Conservation (phyloP, 2,888 invertebrate species). For the Troides oblongomaculatus region DNA sequence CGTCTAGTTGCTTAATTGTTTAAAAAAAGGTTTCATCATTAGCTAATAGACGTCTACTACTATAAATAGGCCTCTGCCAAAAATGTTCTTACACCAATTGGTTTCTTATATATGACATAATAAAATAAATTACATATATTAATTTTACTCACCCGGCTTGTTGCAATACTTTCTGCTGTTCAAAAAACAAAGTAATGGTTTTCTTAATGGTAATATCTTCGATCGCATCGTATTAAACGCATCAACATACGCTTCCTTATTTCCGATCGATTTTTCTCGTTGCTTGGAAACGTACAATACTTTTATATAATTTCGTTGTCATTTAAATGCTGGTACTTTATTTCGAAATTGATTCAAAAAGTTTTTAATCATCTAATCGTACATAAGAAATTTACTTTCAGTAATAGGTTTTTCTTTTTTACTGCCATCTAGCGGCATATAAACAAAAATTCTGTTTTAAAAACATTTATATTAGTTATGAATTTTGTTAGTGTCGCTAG, state of each 20-base stretch:
- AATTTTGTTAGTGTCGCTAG: not conserved
- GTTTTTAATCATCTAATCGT: too few species aligned
- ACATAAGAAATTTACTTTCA: not conserved
- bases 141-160: conserved; percentile 31
- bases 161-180: conserved; percentile 33
- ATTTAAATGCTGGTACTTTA: not conserved
- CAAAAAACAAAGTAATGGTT: conserved; percentile 28
- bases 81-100: too few species aligned
- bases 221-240: conserved; percentile 31
- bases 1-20: too few species aligned
- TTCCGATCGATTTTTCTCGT: not conserved
- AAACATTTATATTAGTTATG: not conserved
- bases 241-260: not conserved
- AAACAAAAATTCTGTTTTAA: not conserved
- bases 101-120: too few species aligned
- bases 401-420: not conserved
- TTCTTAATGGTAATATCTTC: conserved; percentile 33
- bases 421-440: not conserved
- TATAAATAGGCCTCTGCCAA: too few species aligned
- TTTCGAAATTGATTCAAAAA: too few species aligned
- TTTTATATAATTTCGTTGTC: conserved; percentile 3
- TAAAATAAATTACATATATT: not conserved
- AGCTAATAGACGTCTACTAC: too few species aligned
- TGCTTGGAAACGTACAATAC: conserved; percentile 14
- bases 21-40: too few species aligned